These are phyloP conservation scores for Caiman crocodilus DNA, from an alignment of 2,797 vertebrate species.

Conservation along the genomic window DNA sequence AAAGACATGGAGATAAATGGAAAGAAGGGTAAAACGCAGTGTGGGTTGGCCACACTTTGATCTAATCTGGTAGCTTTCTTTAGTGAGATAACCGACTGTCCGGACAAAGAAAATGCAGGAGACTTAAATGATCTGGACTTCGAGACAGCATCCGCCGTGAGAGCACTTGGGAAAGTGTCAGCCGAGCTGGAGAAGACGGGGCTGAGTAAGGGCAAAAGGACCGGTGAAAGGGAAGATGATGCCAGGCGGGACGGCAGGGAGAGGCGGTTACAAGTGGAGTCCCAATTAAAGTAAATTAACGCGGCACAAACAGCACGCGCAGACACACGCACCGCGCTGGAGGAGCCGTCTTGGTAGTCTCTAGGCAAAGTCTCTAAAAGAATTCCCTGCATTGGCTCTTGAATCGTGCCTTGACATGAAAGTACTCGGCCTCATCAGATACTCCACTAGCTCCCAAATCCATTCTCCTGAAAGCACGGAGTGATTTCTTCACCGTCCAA, in stretches of 20 bases:
- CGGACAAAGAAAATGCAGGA: not conserved
- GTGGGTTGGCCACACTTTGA: not conserved
- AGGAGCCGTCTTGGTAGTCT: not conserved
- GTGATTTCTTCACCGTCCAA: not conserved
- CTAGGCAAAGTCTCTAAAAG: not conserved
- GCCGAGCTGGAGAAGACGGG: not conserved
- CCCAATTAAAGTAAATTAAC: too few species aligned
- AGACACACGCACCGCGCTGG: too few species aligned
- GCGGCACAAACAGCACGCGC: too few species aligned
- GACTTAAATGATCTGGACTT: not conserved
- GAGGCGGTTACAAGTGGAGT: too few species aligned
- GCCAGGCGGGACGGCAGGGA: not conserved
- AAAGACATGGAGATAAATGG: not conserved
- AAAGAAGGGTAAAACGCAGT: not conserved
- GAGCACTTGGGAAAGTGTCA: constrained; percentile 7
- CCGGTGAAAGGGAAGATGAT: not conserved
- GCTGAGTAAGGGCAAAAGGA: not conserved
- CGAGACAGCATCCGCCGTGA: not conserved
- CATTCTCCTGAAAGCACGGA: not conserved
- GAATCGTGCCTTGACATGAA: not conserved
- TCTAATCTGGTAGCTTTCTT: not conserved
- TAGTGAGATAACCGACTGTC: not conserved
- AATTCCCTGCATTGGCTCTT: not conserved
- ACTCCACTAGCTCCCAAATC: not conserved
- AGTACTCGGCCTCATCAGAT: not conserved